Evolutionary conservation across 2,888 invertebrate genomes (phyloP).

Genomic region (Bursaphelenchus okinawaensis): DNA sequence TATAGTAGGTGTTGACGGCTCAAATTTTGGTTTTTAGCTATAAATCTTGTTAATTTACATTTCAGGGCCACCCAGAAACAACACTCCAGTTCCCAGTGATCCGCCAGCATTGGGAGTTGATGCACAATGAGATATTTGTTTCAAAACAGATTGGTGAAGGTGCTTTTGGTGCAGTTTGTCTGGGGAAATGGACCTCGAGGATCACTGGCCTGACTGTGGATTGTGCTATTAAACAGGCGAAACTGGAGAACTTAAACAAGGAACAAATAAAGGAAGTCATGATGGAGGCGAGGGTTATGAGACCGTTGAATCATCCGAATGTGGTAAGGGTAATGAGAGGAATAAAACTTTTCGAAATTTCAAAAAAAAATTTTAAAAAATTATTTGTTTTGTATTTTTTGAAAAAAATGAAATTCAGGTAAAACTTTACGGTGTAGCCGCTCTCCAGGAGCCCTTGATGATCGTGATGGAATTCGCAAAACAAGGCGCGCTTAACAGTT

Average conservation of each 20-base stretch:
- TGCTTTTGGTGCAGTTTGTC: slow-evolving; percentile 27
- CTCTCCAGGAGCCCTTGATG: slow-evolving; percentile 24
- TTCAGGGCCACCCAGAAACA: slow-evolving; percentile 1
- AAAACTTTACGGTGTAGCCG: slow-evolving; percentile 28
- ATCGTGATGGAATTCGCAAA: slow-evolving; percentile 29
- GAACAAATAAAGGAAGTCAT: slow-evolving; percentile 38
- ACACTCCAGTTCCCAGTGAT: slow-evolving; percentile 15
- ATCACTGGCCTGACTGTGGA: slow-evolving; percentile 14
- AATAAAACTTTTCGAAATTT: too few relatives aligned
- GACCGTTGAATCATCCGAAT: slow-evolving; percentile 24
- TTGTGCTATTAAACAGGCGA: slow-evolving; percentile 31
- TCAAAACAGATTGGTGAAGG: slow-evolving; percentile 31
- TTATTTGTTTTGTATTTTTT: too few relatives aligned
- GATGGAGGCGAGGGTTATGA: slow-evolving; percentile 23
- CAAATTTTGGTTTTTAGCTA: too few relatives aligned
- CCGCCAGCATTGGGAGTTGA: slow-evolving; percentile 30
- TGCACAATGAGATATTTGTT: slow-evolving; percentile 22
- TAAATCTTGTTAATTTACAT: too few relatives aligned
- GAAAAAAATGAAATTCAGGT: too few relatives aligned
- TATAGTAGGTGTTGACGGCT: too few relatives aligned
- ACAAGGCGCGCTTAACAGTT: slow-evolving; percentile 17
- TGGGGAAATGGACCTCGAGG: slow-evolving; percentile 16
- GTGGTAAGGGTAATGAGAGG: too few relatives aligned
- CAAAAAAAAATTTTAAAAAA: too few relatives aligned
- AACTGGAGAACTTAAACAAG: slow-evolving; percentile 35